Conservation (phyloP, 2,797 vertebrate genomes). For the Gorsachius magnificus region DNA sequence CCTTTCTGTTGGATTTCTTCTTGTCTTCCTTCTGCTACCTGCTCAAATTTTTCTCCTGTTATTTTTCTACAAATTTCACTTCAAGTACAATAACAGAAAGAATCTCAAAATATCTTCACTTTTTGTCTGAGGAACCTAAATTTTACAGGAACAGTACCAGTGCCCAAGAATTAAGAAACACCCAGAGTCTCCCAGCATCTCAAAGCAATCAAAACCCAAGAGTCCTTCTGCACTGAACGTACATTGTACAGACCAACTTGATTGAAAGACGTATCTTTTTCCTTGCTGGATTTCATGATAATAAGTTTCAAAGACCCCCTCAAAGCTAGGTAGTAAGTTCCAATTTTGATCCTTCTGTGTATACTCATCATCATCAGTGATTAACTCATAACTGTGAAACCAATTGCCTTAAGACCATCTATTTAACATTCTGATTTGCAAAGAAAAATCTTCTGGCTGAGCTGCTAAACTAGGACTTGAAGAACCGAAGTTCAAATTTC, state of each 20-base stretch:
- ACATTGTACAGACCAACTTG: not conserved
- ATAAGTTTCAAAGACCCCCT: not conserved
- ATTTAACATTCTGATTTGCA: not conserved
- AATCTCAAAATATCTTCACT: not conserved
- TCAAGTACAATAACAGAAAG: not conserved
- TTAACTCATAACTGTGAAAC: not conserved
- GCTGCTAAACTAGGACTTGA: not conserved
- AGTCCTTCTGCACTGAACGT: not conserved
- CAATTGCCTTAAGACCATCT: not conserved
- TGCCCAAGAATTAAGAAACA: not conserved
- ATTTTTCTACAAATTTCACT: not conserved
- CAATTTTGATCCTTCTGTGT: not conserved
- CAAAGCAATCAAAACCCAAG: not conserved
- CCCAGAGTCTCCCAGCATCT: not conserved
- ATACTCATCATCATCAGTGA: not conserved
- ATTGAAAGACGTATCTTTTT: not conserved
- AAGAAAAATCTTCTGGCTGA: not conserved
- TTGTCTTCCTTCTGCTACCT: slow-evolving; percentile 91
- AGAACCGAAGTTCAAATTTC: not conserved
- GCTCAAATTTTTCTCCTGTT: not conserved
- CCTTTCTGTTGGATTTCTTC: slow-evolving; percentile 95
- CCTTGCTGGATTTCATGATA: not conserved
- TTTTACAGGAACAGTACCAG: not conserved
- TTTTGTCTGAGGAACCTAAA: not conserved
- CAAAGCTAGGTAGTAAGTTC: not conserved